A percentile compares a stretch with the other conserved stretches of the same genome.
These are phyloP conservation scores for Cyprinodon variegatus DNA, from an alignment of 2,113 vertebrate species.

Conservation along the genomic window DNA sequence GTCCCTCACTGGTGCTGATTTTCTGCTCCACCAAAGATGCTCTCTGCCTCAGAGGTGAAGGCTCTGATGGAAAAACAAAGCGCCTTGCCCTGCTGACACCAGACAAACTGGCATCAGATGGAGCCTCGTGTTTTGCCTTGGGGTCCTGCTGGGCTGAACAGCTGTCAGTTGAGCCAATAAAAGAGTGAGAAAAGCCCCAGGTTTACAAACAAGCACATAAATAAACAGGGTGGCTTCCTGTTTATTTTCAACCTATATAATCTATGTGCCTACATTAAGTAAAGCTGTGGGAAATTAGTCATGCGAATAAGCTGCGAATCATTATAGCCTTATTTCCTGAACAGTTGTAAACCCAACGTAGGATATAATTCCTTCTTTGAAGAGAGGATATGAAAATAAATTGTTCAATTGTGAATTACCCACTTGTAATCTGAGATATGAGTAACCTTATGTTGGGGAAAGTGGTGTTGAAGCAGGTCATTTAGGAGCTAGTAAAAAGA, in stretches of 20 bases:
- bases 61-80: conserved; percentile 60
- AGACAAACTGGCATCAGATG: conserved; percentile 70
- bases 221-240: conserved; percentile 35
- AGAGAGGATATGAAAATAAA: neutral
- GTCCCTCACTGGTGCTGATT: conserved; percentile 48
- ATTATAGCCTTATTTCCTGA: neutral
- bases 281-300: neutral
- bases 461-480: conserved; percentile 18
- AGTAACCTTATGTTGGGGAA: conserved; percentile 35
- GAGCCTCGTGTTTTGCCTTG: conserved; percentile 48
- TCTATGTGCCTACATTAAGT: neutral
- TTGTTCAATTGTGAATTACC: neutral
- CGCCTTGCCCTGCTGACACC: conserved; percentile 59
- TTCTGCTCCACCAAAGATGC: conserved; percentile 30
- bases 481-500: conserved; percentile 36
- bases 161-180: conserved; percentile 56
- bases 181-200: conserved; percentile 30
- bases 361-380: neutral
- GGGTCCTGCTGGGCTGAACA: conserved; percentile 59
- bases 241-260: conserved; percentile 8
- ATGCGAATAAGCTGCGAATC: neutral
- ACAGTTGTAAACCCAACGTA: neutral
- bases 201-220: conserved; percentile 31
- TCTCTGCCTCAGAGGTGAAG: conserved; percentile 41
- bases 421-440: neutral